Evolutionary conservation across 2,113 vertebrate genomes (phyloP).

Genomic region (Nibea coibor): DNA sequence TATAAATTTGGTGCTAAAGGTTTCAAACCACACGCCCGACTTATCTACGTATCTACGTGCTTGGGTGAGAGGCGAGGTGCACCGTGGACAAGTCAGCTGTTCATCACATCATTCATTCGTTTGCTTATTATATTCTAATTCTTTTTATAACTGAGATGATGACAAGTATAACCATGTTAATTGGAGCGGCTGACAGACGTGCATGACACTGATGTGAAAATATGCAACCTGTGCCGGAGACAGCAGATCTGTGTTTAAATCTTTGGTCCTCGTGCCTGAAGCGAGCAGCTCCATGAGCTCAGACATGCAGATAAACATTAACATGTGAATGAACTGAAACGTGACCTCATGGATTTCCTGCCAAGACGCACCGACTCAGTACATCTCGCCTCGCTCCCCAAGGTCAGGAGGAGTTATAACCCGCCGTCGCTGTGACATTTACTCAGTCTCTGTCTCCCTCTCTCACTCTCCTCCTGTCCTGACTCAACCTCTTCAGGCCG

Average conservation of each 20-base stretch:
- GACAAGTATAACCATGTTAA: constrained; percentile 3
- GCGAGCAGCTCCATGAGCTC: background rate
- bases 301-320: constrained; percentile 1
- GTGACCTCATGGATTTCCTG: constrained; percentile 8
- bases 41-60: background rate
- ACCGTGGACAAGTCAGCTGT: too few relatives aligned
- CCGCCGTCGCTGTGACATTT: constrained; percentile 34
- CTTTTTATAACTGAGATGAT: background rate
- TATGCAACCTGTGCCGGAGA: background rate
- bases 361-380: constrained; percentile 4
- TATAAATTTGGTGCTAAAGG: background rate
- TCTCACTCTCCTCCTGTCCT: constrained; percentile 1
- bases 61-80: too few relatives aligned
- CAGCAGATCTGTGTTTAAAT: too few relatives aligned
- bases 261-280: background rate
- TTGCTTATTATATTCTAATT: too few relatives aligned
- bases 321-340: constrained; percentile 24
- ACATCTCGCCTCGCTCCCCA: background rate
- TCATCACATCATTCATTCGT: too few relatives aligned
- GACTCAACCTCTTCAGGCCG: constrained; percentile 26
- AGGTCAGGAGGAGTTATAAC: constrained; percentile 18
- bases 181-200: background rate
- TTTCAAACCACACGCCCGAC: background rate
- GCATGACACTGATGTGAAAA: too few relatives aligned
- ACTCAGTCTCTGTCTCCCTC: constrained; percentile 2